These are phyloP conservation scores for Chaunax sp. DNA, from an alignment of 2,797 vertebrate species.

Conservation along the genomic window DNA sequence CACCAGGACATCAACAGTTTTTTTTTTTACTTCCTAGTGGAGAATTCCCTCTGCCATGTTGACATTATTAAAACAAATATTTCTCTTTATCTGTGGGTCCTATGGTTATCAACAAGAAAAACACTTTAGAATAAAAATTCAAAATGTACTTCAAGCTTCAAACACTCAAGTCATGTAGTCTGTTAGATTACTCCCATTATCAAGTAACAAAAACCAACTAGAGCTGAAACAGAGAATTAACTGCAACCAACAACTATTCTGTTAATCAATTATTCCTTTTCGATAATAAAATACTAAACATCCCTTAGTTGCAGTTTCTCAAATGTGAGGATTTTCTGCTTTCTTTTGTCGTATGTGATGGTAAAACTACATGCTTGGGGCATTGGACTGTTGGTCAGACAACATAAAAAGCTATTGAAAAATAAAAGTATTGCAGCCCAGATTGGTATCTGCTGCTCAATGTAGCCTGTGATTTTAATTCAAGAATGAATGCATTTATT, in stretches of 20 bases:
- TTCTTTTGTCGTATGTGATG: conserved; percentile 33
- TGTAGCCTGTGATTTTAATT: conserved; percentile 19
- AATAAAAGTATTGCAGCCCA: not conserved
- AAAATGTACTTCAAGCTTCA: conserved; percentile 10
- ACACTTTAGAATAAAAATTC: not conserved
- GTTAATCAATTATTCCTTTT: conserved; percentile 9
- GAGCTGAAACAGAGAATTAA: conserved; percentile 1
- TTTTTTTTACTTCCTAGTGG: no score
- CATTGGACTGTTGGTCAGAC: conserved; percentile 4
- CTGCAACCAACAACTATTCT: not conserved
- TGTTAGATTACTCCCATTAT: not conserved
- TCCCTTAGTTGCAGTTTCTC: not conserved
- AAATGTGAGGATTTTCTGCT: conserved; percentile 9
- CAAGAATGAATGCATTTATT: conserved; percentile 29
- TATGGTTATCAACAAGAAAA: not conserved
- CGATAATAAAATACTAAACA: not conserved
- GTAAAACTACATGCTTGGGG: conserved; percentile 15
- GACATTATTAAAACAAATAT: not conserved
- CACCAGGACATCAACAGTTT: no score
- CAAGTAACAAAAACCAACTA: conserved; percentile 1
- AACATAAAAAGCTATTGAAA: not conserved
- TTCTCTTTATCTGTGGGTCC: not conserved
- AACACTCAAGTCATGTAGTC: not conserved
- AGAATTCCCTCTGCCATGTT: not conserved
- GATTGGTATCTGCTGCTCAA: no score